Evolutionary conservation across 2,888 invertebrate genomes (phyloP), one percentile per base, ranked within the genome.

Genomic region (Gnatocerus cornutus): DNA sequence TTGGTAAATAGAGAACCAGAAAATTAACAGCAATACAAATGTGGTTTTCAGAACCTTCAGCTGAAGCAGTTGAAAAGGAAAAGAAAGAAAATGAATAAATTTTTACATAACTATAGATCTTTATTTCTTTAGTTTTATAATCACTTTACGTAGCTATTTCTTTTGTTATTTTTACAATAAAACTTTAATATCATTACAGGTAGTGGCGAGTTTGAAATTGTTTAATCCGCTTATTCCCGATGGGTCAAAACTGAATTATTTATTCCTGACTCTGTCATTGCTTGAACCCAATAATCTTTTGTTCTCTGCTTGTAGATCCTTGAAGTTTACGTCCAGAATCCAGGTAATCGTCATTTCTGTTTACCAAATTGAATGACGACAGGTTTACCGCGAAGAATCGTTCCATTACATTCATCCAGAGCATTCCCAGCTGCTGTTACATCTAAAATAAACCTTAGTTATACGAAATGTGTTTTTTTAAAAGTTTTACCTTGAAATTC

Each of bases 401-500:
- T 12, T 43, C 71, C 71, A 50, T 68, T 71, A 12, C 13, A 37
- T 8, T 30, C 4, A n/a, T 65, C 16, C 33, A 71, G n/a, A 2
- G 41, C 30, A n/a, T 14, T 4, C 7, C 29, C 43, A 1, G 68
- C 64, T 3, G 37, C 6, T 50, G 59, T 48, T 45, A 21, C 56
- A 41, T 68, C 62, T 61, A 13, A 1, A 41, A 41, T n/a, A n/a
- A 39, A n/a, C n/a, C n/a, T n/a, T n/a, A n/a, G n/a, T n/a, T n/a
- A n/a, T n/a, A n/a, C n/a, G n/a, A n/a, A 39, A 39, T n/a, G 39
- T 39, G 39, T n/a, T 4, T n/a, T n/a, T n/a, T n/a, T 21, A 4
- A 6, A 7, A 12, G 10, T n/a, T 78, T 78, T 82, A 89, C 90
- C 82, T 78, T 83, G 81, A 75, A 89, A 88, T 33, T 85, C 83